These are phyloP conservation scores for Himalopsyche japonica DNA, from an alignment of 2,888 invertebrate genomes.

Conservation along the genomic window DNA sequence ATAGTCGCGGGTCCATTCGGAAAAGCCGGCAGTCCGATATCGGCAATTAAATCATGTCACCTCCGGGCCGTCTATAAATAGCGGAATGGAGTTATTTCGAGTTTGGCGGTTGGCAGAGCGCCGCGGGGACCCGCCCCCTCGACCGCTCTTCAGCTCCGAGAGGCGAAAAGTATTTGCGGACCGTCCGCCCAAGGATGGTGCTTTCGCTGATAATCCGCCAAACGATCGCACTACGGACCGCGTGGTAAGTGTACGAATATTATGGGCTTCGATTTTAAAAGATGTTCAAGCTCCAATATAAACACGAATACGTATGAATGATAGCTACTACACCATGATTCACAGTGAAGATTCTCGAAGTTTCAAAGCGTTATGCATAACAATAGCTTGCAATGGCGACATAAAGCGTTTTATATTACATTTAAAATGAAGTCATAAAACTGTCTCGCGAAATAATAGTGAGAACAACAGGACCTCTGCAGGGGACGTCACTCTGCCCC, in stretches of 20 bases:
- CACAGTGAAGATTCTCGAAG: no score
- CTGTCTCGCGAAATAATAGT: background rate
- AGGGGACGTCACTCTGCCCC: background rate
- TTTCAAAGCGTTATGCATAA: no score
- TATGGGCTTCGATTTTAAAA: no score
- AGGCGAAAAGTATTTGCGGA: background rate
- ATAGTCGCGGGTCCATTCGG: background rate
- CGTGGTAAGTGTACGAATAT: background rate
- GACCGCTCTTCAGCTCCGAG: background rate
- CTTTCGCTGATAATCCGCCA: background rate
- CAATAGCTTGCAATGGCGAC: no score
- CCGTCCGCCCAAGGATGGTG: background rate
- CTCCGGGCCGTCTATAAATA: slow-evolving; percentile 12
- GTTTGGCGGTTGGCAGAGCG: slow-evolving; percentile 2
- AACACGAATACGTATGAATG: no score
- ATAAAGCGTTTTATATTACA: background rate
- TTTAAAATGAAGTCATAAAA: background rate
- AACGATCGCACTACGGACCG: background rate
- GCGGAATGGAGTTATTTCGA: slow-evolving; percentile 9
- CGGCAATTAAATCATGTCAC: slow-evolving; percentile 16
- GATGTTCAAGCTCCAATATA: no score
- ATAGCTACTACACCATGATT: no score
- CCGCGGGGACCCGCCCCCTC: slow-evolving; percentile 7
- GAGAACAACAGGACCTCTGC: background rate
- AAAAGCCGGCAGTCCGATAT: background rate